phyloP scores from a whole-genome alignment of 2,797 vertebrate genomes.

The Spinus pinus region DNA sequence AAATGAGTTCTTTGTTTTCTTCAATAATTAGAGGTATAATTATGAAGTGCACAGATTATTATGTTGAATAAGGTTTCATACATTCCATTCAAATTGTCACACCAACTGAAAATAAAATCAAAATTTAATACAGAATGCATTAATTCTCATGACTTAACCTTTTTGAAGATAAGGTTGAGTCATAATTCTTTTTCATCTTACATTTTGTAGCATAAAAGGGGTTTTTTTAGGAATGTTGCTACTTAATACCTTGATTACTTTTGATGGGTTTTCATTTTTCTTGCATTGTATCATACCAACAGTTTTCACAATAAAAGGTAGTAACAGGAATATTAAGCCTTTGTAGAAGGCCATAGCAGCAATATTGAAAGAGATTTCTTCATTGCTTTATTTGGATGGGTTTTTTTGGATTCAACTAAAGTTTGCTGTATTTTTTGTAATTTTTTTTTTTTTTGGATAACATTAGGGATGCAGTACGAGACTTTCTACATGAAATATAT shows the following conservation, averaged over 20 bases:
- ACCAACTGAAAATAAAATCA: background rate
- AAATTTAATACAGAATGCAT: background rate
- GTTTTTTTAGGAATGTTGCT: background rate
- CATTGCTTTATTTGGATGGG: background rate
- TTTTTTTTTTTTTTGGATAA: background rate
- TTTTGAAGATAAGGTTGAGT: background rate
- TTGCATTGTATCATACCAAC: background rate
- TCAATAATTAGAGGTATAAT: background rate
- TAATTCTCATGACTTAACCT: background rate
- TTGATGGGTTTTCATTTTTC: background rate
- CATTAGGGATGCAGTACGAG: conserved; percentile 88
- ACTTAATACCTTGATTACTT: background rate
- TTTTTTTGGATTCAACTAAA: background rate
- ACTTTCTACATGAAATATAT: conserved; percentile 98
- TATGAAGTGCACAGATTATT: background rate
- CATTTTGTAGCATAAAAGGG: background rate
- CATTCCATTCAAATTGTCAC: background rate
- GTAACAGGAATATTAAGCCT: background rate
- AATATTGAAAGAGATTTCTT: background rate
- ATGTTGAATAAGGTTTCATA: background rate
- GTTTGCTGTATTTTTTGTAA: background rate
- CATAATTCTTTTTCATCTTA: background rate
- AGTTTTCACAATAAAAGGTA: background rate
- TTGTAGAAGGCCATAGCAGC: background rate
- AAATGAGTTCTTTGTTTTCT: background rate